A percentile compares a stretch with the other conserved stretches of the same genome.
These are phyloP conservation scores for Gobionotothen gibberifrons DNA, from an alignment of 2,797 vertebrate genomes.

Conservation along the genomic window DNA sequence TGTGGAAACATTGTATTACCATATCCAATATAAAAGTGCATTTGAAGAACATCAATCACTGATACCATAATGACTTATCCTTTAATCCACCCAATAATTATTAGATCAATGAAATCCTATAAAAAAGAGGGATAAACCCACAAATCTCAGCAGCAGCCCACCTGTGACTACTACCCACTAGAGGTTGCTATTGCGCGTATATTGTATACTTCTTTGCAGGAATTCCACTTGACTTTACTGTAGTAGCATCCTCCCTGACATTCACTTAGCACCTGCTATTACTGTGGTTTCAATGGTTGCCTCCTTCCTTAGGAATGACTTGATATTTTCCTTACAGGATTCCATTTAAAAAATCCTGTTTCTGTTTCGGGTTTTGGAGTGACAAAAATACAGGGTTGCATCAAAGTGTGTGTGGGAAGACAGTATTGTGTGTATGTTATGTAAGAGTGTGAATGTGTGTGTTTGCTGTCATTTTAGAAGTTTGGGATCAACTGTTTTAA, in stretches of 20 bases:
- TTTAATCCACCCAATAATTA: no score
- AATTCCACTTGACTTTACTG: constrained; percentile 8
- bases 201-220: constrained; percentile 3
- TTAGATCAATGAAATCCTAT: no score
- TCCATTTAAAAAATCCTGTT: constrained; percentile 1
- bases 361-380: constrained; percentile 6
- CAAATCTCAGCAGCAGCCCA: constrained; percentile 1
- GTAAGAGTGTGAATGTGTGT: constrained; percentile 13
- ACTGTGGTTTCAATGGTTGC: neutral
- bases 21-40: no score
- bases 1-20: no score
- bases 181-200: constrained; percentile 59
- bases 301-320: neutral
- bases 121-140: no score
- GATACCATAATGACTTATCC: no score
- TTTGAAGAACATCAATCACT: no score
- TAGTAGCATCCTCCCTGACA: neutral
- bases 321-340: neutral
- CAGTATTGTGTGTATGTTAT: neutral
- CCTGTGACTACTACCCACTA: constrained; percentile 53
- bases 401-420: constrained; percentile 17
- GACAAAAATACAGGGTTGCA: constrained; percentile 7
- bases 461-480: constrained; percentile 4
- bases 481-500: constrained; percentile 18
- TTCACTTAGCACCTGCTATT: constrained; percentile 8